phyloP scores from a whole-genome alignment of 1,140 invertebrate genomes.

The Hypsibius dujardini region DNA sequence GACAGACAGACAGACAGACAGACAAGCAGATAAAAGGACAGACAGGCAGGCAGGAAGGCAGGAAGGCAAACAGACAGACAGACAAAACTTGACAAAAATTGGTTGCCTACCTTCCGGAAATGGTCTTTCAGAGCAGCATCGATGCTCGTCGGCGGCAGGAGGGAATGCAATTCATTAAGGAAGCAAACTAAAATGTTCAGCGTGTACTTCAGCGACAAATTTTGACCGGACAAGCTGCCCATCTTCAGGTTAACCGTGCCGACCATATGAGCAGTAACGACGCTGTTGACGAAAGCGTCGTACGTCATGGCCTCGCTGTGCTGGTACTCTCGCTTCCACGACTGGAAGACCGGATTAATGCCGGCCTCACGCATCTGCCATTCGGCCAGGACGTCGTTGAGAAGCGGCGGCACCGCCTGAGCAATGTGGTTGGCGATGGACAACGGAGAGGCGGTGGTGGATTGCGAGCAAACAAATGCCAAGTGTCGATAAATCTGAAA shows the following conservation, averaged over 20 bases:
- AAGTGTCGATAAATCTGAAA: not conserved
- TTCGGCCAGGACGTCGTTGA: conserved; percentile 2
- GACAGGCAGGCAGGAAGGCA: too few relatives aligned
- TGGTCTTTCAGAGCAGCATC: not conserved
- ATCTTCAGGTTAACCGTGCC: not conserved
- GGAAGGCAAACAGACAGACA: too few relatives aligned
- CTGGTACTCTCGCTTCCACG: not conserved
- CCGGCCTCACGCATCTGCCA: conserved; percentile 8
- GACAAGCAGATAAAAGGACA: too few relatives aligned
- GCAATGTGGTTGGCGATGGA: not conserved
- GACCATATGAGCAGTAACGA: not conserved
- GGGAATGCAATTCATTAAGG: not conserved
- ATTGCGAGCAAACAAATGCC: not conserved
- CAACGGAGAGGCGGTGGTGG: not conserved
- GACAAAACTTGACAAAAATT: too few relatives aligned
- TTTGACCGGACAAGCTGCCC: not conserved
- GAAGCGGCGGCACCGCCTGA: not conserved
- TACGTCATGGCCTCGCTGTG: not conserved
- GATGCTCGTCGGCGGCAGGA: not conserved
- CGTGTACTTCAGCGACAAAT: conserved; percentile 11
- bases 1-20: too few relatives aligned
- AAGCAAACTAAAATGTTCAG: conserved; percentile 3
- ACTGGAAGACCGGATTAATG: not conserved
- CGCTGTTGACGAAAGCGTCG: not conserved
- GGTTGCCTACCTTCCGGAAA: not conserved